phyloP scores from a whole-genome alignment of 1,140 invertebrate genomes.

The Sinella curviseta region DNA sequence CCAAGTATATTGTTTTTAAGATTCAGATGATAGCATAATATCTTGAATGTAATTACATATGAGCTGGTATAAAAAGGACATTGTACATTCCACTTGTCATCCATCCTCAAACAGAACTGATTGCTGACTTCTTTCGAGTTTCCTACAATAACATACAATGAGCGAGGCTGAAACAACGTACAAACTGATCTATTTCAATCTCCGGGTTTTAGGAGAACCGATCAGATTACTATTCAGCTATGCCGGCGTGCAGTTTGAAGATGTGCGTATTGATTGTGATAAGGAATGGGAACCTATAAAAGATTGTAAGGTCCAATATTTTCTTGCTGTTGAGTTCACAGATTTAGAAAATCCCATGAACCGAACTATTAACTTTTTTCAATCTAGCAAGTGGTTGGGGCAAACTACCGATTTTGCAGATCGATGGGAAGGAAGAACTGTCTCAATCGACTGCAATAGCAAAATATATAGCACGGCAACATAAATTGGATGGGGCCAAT shows the following conservation, averaged over 20 bases:
- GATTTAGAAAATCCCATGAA: neutral
- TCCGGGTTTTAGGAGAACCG: conserved; percentile 37
- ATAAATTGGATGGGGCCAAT: neutral
- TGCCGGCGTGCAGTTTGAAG: conserved; percentile 62
- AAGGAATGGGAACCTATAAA: conserved; percentile 63
- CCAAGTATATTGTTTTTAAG: too few relatives aligned
- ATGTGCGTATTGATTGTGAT: conserved; percentile 58
- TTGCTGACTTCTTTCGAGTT: too few relatives aligned
- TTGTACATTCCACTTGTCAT: too few relatives aligned
- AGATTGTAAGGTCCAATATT: conserved; percentile 54
- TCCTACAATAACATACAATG: too few relatives aligned
- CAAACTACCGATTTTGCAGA: conserved; percentile 1
- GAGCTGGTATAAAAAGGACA: too few relatives aligned
- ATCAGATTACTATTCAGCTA: conserved; percentile 29
- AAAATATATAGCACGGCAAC: neutral
- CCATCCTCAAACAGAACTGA: too few relatives aligned
- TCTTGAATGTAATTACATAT: too few relatives aligned
- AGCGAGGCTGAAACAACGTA: too few relatives aligned
- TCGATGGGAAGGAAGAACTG: conserved; percentile 14
- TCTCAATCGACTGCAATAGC: conserved; percentile 14
- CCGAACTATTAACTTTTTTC: conserved; percentile 2
- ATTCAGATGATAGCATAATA: too few relatives aligned
- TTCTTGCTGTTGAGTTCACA: neutral
- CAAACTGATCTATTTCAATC: conserved; percentile 35
- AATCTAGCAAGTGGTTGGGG: conserved; percentile 13